Percentiles rank a stretch among this genome's conserved stretches.
Evolutionary conservation across 1,140 invertebrate genomes (phyloP).

Genomic region (Musca vetustissima): DNA sequence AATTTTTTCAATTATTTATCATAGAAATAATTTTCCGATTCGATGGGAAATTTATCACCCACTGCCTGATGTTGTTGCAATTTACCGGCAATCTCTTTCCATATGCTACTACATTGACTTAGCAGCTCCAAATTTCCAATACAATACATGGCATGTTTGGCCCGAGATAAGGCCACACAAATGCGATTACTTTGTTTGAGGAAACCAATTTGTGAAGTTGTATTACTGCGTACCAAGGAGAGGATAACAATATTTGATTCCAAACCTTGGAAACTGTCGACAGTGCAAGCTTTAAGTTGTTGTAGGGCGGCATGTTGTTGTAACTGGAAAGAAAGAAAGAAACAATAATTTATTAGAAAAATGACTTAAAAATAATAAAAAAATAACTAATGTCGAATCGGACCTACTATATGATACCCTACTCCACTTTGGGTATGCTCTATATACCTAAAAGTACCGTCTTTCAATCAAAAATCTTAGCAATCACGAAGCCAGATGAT

Average conservation of each 20-base stretch:
- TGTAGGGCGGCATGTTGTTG: conserved; percentile 42
- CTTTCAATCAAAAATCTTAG: too few species aligned
- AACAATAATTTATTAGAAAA: not conserved
- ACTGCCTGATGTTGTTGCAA: conserved; percentile 31
- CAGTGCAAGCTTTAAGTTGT: conserved; percentile 65
- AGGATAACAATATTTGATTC: conserved; percentile 83
- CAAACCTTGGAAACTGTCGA: conserved; percentile 86
- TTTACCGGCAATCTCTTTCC: conserved; percentile 57
- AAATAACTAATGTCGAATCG: too few species aligned
- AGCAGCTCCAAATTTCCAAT: conserved; percentile 70
- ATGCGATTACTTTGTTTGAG: conserved; percentile 74
- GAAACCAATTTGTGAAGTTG: conserved; percentile 74
- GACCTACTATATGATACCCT: too few species aligned
- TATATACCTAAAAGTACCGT: too few species aligned
- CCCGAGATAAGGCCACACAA: conserved; percentile 82
- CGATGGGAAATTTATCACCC: conserved; percentile 36
- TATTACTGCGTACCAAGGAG: conserved; percentile 78
- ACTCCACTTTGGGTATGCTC: too few species aligned
- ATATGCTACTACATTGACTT: conserved; percentile 57
- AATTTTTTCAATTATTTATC: not conserved
- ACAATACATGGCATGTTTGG: conserved; percentile 68
- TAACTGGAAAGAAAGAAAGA: conserved; percentile 24
- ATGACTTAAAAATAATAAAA: conserved; percentile 5
- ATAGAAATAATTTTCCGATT: not conserved
- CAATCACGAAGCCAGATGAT: too few species aligned